These are phyloP conservation scores for Riparia riparia DNA, from an alignment of 2,113 vertebrate genomes.

Conservation along the genomic window DNA sequence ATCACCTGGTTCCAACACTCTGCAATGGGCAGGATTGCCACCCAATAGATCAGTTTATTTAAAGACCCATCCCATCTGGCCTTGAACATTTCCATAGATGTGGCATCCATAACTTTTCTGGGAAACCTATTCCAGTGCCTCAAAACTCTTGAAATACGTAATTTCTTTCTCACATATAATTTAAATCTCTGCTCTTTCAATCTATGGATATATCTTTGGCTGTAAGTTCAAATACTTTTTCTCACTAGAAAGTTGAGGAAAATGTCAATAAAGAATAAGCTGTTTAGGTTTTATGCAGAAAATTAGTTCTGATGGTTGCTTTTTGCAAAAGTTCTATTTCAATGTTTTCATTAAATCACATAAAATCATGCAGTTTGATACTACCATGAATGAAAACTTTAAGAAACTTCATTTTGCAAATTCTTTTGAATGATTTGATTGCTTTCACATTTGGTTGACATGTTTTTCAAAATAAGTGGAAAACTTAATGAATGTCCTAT, in stretches of 20 bases:
- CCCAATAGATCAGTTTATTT: not conserved
- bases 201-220: not conserved
- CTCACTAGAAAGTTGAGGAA: not conserved
- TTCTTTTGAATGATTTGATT: not conserved
- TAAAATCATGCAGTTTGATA: not conserved
- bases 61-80: not conserved
- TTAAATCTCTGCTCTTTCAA: not conserved
- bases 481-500: not conserved
- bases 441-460: not conserved
- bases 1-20: not conserved
- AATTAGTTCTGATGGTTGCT: not conserved
- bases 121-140: not conserved
- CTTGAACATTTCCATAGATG: not conserved
- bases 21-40: too few relatives aligned
- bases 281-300: not conserved
- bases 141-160: fast-evolving
- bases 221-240: not conserved
- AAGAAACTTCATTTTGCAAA: not conserved
- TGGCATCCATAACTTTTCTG: not conserved
- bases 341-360: not conserved
- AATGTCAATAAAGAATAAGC: not conserved
- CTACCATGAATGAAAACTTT: not conserved
- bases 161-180: not conserved
- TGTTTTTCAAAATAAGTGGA: not conserved
- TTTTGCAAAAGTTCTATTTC: not conserved